Conservation (phyloP, 2,113 vertebrate genomes). For the Bubo scandiacus region DNA sequence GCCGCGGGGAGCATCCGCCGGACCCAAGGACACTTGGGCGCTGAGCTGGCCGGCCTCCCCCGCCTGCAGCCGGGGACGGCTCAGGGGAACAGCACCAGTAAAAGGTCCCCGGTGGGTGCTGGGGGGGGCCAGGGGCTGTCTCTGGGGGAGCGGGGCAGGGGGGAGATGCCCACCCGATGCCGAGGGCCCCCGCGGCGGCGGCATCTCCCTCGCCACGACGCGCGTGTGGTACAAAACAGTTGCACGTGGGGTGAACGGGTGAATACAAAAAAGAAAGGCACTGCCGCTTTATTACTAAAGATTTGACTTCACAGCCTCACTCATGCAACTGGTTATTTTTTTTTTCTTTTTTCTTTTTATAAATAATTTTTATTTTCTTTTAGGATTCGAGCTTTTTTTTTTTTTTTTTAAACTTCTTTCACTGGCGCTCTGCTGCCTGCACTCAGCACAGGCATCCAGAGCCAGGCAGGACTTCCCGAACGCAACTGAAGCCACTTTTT, state of each 20-base stretch:
- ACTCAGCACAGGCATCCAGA: constrained; percentile 87
- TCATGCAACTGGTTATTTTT: constrained; percentile 76
- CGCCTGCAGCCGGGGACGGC: background rate
- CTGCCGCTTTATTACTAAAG: constrained; percentile 92
- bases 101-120: background rate
- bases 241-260: constrained; percentile 77
- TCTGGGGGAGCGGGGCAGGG: background rate
- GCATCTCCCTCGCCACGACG: background rate
- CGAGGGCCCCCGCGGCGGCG: background rate
- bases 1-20: background rate
- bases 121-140: background rate
- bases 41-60: background rate
- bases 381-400: background rate
- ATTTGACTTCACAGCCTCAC: constrained; percentile 83
- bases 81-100: constrained; percentile 19
- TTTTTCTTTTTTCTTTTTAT: constrained; percentile 53
- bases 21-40: constrained; percentile 12
- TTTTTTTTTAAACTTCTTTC: background rate
- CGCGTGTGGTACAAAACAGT: constrained; percentile 76
- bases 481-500: constrained; percentile 46
- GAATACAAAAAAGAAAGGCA: constrained; percentile 91
- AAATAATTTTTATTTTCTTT: background rate
- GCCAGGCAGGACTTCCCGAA: constrained; percentile 54
- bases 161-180: background rate
- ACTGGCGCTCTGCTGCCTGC: constrained; percentile 85